Evolutionary conservation across 2,888 invertebrate genomes (phyloP).

Genomic region (Philereme vetulata): DNA sequence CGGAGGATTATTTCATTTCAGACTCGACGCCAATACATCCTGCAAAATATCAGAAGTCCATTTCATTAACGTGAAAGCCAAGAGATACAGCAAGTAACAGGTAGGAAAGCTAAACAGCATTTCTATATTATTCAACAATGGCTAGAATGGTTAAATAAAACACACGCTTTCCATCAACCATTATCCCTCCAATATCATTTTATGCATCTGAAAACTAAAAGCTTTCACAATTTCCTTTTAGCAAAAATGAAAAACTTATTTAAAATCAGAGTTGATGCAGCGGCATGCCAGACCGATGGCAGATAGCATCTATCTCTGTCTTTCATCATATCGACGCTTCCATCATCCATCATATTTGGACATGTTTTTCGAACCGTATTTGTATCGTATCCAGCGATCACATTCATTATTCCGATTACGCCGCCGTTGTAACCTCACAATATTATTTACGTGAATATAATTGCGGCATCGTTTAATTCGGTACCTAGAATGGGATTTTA

Average conservation of each 20-base stretch:
- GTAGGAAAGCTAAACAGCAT: background rate
- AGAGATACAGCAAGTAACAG: conserved; percentile 5
- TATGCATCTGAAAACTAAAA: conserved; percentile 27
- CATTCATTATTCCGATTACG: conserved; percentile 73
- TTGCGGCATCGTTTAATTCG: background rate
- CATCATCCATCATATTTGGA: conserved; percentile 78
- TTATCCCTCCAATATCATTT: conserved; percentile 17
- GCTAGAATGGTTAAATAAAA: background rate
- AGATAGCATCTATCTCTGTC: conserved; percentile 61
- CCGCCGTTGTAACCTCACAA: conserved; percentile 27
- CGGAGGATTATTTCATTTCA: conserved; percentile 39
- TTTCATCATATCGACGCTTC: conserved; percentile 70
- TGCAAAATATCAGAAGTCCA: conserved; percentile 1
- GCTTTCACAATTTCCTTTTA: conserved; percentile 29
- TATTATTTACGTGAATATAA: background rate
- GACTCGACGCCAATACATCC: conserved; percentile 17
- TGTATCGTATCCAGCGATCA: conserved; percentile 73
- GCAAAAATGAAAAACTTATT: conserved; percentile 29
- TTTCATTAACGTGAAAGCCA: background rate
- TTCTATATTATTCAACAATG: background rate
- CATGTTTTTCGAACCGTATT: conserved; percentile 77
- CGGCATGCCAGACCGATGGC: conserved; percentile 47
- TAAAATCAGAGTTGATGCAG: conserved; percentile 33
- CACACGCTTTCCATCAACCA: conserved; percentile 1
- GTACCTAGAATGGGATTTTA: background rate